A percentile compares a stretch with the other conserved stretches of the same genome.
phyloP scores from a whole-genome alignment of 2,888 invertebrate species.

The Epirrhoe tristata region DNA sequence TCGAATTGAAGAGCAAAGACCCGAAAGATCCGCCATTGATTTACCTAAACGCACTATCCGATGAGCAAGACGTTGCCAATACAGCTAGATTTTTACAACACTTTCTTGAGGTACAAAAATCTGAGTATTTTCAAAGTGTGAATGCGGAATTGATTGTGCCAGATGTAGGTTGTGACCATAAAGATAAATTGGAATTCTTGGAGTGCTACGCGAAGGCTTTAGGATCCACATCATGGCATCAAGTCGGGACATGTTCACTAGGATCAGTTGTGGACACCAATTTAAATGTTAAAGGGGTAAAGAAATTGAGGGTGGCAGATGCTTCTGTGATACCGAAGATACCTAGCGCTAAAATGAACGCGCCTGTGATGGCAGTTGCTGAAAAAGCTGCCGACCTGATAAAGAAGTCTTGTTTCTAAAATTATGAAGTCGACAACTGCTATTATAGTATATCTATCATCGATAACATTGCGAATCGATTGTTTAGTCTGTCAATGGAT shows the following conservation, averaged over 20 bases:
- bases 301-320: background rate
- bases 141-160: background rate
- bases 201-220: background rate
- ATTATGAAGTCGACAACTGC: background rate
- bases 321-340: slow-evolving; percentile 3
- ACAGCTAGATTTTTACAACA: background rate
- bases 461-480: no score
- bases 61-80: background rate
- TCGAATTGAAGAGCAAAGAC: slow-evolving; percentile 1
- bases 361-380: slow-evolving; percentile 3
- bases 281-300: background rate
- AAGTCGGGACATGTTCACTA: background rate
- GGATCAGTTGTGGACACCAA: background rate
- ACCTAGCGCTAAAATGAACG: slow-evolving; percentile 4
- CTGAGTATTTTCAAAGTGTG: slow-evolving; percentile 5
- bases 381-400: slow-evolving; percentile 9
- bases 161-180: background rate
- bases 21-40: background rate
- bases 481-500: no score
- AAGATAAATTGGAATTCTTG: background rate
- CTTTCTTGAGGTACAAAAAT: background rate
- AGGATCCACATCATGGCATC: background rate
- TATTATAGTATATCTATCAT: background rate
- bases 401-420: background rate
- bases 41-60: background rate